Evolutionary conservation across 1,140 invertebrate species (phyloP), one percentile per base, ranked within the genome.

Genomic region (Ctenoplectra terminalis): DNA sequence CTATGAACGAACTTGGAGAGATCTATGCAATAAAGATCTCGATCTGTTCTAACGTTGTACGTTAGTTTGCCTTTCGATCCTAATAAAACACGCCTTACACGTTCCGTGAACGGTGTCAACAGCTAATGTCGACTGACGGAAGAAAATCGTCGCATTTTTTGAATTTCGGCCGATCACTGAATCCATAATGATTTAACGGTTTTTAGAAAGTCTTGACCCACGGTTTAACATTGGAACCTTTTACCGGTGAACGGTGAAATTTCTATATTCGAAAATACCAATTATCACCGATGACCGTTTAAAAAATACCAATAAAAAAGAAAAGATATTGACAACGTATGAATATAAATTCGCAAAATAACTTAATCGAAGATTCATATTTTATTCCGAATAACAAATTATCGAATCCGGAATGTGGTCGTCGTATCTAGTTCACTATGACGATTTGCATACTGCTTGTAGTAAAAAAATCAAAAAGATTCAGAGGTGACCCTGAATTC

Each of bases 171-270:
- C 91, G 81, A 82, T 84, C 71, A 52, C 40, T 89, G 91, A 90
- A 91, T 92, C 77, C 46, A 40, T 86, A 90, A 92, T 91, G 81
- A 40, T 84, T 90, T 91, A 91, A 92, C 90, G 90, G 90, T 87
- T 90, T 89, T 90, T 91, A 91, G 90, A 90, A 91, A 91, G 89
- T 85, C n/a, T 52, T 60, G 54, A 82, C 72, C 58, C 54, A 66
- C 76, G n/a, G 63, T 60, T n/a, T n/a, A 63, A 20, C 4, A 29
- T 48, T 0, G 17, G 23, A 46, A 58, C 1, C n/a, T 40, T 43
- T 48, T 50, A 6, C 0, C 29, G 70, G 26, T 13, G 31, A 48
- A 1, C 9, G 52, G 9, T 4, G 11, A 78, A 61, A 43, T 70
- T 72, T 43, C 40, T 11, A 5, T 43, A 17, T 54, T 40, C 26